Evolutionary conservation across 2,113 vertebrate genomes (phyloP).

Genomic region (Campylomormyrus numenius): DNA sequence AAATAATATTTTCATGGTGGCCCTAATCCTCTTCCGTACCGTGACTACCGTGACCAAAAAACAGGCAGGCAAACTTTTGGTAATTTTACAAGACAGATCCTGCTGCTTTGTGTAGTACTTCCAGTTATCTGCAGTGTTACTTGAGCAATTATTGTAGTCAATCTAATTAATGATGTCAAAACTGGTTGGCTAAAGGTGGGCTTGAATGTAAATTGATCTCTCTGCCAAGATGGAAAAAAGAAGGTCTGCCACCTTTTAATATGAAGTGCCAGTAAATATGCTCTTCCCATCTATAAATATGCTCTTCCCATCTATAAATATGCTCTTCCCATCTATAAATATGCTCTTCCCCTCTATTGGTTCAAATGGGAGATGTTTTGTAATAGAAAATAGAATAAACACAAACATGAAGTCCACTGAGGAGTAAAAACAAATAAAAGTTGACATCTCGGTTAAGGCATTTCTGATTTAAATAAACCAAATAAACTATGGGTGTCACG

Average conservation of each 20-base stretch:
- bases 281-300: neutral
- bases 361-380: neutral
- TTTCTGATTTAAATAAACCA: neutral
- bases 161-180: neutral
- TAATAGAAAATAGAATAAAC: neutral
- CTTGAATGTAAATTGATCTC: neutral
- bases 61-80: neutral
- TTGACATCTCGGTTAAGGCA: neutral
- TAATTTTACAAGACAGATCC: neutral
- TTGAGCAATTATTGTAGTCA: neutral
- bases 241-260: neutral
- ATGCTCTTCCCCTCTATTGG: neutral
- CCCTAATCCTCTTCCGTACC: too few species aligned
- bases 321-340: neutral
- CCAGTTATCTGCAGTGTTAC: neutral
- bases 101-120: neutral
- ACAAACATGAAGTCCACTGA: neutral
- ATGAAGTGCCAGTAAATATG: neutral
- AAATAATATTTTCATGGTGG: too few species aligned
- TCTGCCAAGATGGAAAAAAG: neutral
- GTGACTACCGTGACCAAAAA: neutral
- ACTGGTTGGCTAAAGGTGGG: neutral
- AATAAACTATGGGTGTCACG: neutral
- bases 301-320: neutral
- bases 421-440: neutral